Evolutionary conservation across 2,113 vertebrate species (phyloP).

Genomic region (Ardeotis arabs): DNA sequence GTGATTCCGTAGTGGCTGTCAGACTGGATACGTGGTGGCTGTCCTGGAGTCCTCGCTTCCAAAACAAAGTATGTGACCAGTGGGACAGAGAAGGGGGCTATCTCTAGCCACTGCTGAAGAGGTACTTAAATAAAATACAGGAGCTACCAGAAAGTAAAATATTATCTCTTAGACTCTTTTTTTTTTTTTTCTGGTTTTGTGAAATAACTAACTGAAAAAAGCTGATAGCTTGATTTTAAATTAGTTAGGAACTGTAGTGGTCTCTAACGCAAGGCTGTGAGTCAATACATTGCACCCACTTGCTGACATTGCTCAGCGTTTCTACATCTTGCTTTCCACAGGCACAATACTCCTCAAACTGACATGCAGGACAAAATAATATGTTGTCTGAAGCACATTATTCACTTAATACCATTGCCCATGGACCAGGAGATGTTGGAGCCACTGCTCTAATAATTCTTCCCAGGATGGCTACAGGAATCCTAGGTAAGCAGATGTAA

Average conservation of each 20-base stretch:
- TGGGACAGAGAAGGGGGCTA: neutral
- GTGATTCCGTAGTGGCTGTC: neutral
- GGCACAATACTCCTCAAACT: neutral
- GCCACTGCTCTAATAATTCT: neutral
- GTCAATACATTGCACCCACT: neutral
- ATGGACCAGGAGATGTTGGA: neutral
- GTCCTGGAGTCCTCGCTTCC: neutral
- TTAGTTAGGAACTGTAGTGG: neutral
- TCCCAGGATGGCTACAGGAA: neutral
- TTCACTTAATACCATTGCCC: neutral
- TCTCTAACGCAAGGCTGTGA: slow-evolving; percentile 7
- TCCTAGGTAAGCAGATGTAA: neutral
- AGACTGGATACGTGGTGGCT: neutral
- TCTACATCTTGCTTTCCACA: neutral
- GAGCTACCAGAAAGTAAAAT: neutral
- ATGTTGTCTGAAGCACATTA: neutral
- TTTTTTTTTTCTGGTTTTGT: neutral
- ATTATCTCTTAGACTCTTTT: neutral
- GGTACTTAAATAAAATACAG: neutral
- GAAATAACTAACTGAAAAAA: neutral
- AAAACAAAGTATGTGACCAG: neutral
- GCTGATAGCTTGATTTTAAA: neutral
- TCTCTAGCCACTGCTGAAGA: neutral
- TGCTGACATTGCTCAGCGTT: slow-evolving; percentile 3
- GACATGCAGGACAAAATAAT: neutral